Evolutionary conservation across 2,888 invertebrate genomes (phyloP), one percentile per base, ranked within the genome.

Genomic region (Syrphus vitripennis): DNA sequence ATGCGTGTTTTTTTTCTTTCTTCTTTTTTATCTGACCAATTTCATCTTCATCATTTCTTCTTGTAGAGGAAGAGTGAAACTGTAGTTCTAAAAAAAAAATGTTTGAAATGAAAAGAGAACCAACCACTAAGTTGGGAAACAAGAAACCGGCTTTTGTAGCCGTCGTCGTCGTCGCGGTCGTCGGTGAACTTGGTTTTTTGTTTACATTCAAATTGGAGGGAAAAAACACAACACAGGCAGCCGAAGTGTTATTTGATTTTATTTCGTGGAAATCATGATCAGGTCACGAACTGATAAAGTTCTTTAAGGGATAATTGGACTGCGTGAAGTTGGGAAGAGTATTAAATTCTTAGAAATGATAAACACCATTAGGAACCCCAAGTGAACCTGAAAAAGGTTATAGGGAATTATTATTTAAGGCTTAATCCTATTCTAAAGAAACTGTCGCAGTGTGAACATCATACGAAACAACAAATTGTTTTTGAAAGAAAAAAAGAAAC

Each of bases 141-240:
- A 31, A 37, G 21, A 83, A 84, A 84, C 80, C 84, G 84, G 84
- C 84, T 84, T 72, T n/a, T 21, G 19, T 40, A 5, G 37, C 24
- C 4, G n/a, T 21, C 2, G 24, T 61, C 4, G 61, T 40, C 24
- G 4, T 61, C 4, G 59, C n/a, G 1, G 34, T 57, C 31, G 59
- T 24, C 10, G 50, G 21, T 84, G 84, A 84, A 84, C 84, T 84
- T 84, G 80, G 61, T 72, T 75, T 80, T 79, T 84, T 84, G 84
- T 84, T 84, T 84, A 84, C 84, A 80, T 80, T 71, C 24, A 59
- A 72, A 53, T 80, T 84, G 71, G 84, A 80, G 80, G 76, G 84
- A 80, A 80, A 79, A 14, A 1, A 31, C n/a, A 6, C 6, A 26
- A n/a, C 7, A 16, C 42, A 6, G 2, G 37, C 16, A 57, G 4